Evolutionary conservation across 2,113 vertebrate species (phyloP), one percentile per base, ranked within the genome.

Genomic region (Semnornis frantzii): DNA sequence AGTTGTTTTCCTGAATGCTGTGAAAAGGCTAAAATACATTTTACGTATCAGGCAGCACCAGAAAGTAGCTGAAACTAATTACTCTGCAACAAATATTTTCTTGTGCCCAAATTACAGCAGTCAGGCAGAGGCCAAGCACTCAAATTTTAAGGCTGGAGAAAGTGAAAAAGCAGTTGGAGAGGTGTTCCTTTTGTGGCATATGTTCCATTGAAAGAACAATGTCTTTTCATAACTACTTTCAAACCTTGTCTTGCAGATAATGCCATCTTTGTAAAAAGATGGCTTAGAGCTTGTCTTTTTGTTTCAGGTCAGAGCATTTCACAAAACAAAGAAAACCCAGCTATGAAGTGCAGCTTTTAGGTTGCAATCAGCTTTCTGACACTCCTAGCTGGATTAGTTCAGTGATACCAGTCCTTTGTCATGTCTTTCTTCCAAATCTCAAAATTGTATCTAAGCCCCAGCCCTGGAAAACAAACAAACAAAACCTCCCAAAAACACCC

Each of bases 241-340:
- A 79, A 81, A 75, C 27, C 58, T 59, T 76, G 20, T 82, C 81
- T 97, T 97, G 76, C 85, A 97, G 95, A 81, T 92, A 80, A 94
- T 91, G 63, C 72, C 66, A 91, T 95, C 59, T 96, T 96, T 89
- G 91, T 94, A 89, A 66, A 97, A 82, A 80, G 70, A 24, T 10
- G 18, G 10, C 60, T 92, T 62, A 54, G 44, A 82, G 75, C 12
- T 8, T 82, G 9, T 17, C 16, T 86, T 84, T 90, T 70, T 63
- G 19, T 70, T 89, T 66, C 24, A 76, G 2, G 30, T 17, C n/a
- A 71, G 39, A 31, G 5, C 10, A 80, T 77, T 89, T 90, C 62
- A 68, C 21, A 52, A 82, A 75, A 72, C 28, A 46, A 31, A 74
- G 62, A 52, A 77, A 92, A 87, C 17, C 14, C 16, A 83, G 5